Evolutionary conservation across 2,888 invertebrate genomes (phyloP), one percentile per base, ranked within the genome.

Genomic region (Galeruca laticollis): DNA sequence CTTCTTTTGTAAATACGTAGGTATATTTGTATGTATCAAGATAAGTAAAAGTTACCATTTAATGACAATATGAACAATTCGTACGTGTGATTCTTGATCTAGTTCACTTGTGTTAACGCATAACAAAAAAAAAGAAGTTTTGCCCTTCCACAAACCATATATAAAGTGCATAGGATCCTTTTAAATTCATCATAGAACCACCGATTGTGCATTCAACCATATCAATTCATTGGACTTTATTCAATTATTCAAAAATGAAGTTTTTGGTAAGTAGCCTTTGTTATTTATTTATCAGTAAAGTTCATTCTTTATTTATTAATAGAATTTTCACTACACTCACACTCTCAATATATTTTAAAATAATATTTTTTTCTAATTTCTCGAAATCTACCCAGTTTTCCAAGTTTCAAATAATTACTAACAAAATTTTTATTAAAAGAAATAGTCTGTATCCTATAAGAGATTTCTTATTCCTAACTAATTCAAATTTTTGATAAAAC

Each of bases 111-210:
- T 74, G 73, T 77, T 73, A 75, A 76, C 75, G 76, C 77, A 76
- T 75, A 75, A 75, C 75, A 75, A 75, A 76, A 74, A 76, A 77
- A 74, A 69, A 69, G 47, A 47, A 71, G 68, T 71, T 71, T 73
- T 70, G 76, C 78, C 78, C 77, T 79, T 74, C 79, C 78, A 77
- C 77, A 68, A 49, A 60, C 60, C 75, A n/a, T n/a, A 75, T 76
- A 76, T 75, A 77, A 73, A 76, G 73, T 69, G 62, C 66, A 62
- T 59, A 68, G 56, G 57, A 47, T 65, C 49, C 59, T 57, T 69
- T 54, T 40, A 65, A 65, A 68, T 69, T 67, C 66, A 74, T 67
- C 77, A 77, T 70, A 77, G 13, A 60, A 33, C 35, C 75, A 74
- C 73, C 71, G 66, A 40, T 73, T 73, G 75, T 72, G 63, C 73